phyloP scores from a whole-genome alignment of 53 echinoderm and acorn worm genomes.

The Pentamera pediparva region DNA sequence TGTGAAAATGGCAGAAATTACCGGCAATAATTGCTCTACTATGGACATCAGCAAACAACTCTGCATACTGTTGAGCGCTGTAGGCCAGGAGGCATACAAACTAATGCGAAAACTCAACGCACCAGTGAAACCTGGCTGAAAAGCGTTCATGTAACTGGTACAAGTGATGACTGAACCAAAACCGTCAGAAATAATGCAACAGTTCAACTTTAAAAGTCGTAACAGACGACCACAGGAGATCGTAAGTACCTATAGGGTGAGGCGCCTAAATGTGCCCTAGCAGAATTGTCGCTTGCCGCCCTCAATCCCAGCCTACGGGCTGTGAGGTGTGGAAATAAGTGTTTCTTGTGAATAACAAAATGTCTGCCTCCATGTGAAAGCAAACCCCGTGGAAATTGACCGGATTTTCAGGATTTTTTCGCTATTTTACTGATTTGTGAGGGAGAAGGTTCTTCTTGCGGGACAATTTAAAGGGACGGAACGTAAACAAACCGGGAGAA shows the following conservation, averaged over 20 bases:
- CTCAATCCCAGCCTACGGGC: too few relatives aligned
- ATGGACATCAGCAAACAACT: neutral
- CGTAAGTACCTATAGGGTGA: neutral
- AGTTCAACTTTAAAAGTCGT: conserved; percentile 25
- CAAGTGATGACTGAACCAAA: conserved; percentile 8
- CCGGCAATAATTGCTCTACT: neutral
- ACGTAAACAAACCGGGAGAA: neutral
- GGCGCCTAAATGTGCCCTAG: too few relatives aligned
- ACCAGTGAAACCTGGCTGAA: conserved; percentile 31
- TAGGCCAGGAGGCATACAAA: conserved; percentile 6
- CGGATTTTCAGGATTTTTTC: too few relatives aligned
- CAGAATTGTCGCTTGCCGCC: too few relatives aligned
- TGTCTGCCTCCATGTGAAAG: too few relatives aligned
- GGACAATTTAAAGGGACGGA: neutral
- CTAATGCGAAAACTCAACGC: conserved; percentile 5
- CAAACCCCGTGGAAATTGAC: too few relatives aligned
- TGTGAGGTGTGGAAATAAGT: too few relatives aligned
- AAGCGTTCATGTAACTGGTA: conserved; percentile 24
- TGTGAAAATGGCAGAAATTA: neutral
- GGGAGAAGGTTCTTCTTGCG: too few relatives aligned
- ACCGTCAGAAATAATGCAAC: neutral
- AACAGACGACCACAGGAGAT: neutral
- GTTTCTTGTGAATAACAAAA: too few relatives aligned
- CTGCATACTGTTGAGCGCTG: neutral
- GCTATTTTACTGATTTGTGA: too few relatives aligned